Percentiles rank a stretch among this genome's conserved stretches.
Conservation (phyloP, 2,113 vertebrate genomes). For the Toxotes chatareus region DNA sequence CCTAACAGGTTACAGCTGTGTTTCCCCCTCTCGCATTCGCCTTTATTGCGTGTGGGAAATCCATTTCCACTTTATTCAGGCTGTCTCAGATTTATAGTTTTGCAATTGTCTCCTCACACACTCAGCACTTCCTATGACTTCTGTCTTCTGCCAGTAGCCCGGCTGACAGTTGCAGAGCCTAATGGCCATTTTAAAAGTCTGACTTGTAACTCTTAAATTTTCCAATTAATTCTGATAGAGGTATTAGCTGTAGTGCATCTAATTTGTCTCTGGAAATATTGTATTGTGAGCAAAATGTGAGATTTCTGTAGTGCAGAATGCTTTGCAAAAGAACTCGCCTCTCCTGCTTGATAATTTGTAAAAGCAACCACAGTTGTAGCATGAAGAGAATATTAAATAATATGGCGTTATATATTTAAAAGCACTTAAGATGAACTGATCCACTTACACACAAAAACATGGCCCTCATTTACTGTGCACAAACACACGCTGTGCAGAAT, state of each 20-base stretch:
- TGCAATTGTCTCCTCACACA: slow-evolving; percentile 71
- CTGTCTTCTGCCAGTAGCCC: slow-evolving; percentile 46
- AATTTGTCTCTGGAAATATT: background rate
- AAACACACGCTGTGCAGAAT: slow-evolving; percentile 43
- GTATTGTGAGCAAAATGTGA: background rate
- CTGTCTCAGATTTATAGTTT: slow-evolving; percentile 70
- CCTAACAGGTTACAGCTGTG: slow-evolving; percentile 72
- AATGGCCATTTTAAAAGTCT: slow-evolving; percentile 37
- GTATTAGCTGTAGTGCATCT: background rate
- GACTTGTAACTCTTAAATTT: slow-evolving; percentile 27
- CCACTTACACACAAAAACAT: slow-evolving; percentile 43
- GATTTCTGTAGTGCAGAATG: background rate
- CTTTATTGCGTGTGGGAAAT: slow-evolving; percentile 73
- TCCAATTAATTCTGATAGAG: background rate
- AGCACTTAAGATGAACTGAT: slow-evolving; percentile 20
- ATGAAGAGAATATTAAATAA: background rate
- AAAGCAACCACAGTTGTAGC: background rate
- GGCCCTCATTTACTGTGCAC: slow-evolving; percentile 38
- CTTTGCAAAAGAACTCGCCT: background rate
- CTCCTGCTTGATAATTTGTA: background rate
- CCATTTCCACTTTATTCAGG: slow-evolving; percentile 73
- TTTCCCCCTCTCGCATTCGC: slow-evolving; percentile 24
- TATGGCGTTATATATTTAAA: background rate
- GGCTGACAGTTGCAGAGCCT: slow-evolving; percentile 29
- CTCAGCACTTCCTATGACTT: slow-evolving; percentile 67